phyloP scores from a whole-genome alignment of 2,113 vertebrate species.

The Apteryx mantelli region DNA sequence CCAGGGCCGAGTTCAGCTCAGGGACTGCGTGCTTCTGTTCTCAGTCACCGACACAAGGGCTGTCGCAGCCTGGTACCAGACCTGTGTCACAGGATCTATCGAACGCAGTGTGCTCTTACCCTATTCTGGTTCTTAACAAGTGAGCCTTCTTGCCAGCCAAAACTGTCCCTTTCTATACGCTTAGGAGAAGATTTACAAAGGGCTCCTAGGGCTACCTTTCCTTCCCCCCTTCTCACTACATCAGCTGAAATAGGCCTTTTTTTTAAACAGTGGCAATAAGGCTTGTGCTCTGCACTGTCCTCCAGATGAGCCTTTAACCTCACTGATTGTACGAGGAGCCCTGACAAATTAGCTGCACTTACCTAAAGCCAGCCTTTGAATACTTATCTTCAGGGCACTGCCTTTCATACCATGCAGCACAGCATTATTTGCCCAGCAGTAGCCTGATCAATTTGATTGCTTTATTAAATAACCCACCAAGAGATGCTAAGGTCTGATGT shows the following conservation, averaged over 20 bases:
- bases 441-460: not conserved
- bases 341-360: not conserved
- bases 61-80: accelerated
- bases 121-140: not conserved
- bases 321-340: accelerated
- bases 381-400: accelerated
- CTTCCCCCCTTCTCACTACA: not conserved
- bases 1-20: not conserved
- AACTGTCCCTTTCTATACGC: not conserved
- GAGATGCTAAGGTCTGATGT: not conserved
- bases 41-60: not conserved
- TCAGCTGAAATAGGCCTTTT: not conserved
- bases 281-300: not conserved
- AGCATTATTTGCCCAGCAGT: not conserved
- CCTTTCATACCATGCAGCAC: not conserved
- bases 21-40: accelerated
- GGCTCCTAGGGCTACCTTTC: not conserved
- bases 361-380: not conserved
- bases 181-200: not conserved
- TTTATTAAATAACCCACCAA: not conserved
- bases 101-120: not conserved
- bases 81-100: not conserved
- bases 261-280: not conserved
- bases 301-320: not conserved
- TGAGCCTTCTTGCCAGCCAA: not conserved